These are phyloP conservation scores for Sciurus niger DNA, from an alignment of 2,113 vertebrate species.

Conservation along the genomic window DNA sequence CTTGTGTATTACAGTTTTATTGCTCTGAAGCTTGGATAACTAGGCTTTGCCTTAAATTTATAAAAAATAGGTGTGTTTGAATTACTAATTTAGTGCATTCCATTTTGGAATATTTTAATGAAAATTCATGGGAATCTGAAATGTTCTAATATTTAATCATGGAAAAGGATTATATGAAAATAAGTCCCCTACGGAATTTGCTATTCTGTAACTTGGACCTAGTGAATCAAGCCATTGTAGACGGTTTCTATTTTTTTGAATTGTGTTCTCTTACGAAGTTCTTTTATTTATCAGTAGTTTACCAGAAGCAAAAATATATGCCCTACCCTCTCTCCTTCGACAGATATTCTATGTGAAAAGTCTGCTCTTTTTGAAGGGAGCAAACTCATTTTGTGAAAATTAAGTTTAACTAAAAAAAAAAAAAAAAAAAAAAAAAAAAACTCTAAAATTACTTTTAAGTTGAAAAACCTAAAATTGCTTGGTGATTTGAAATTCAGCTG, in stretches of 20 bases:
- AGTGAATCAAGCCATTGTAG: not conserved
- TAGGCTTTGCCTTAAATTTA: not conserved
- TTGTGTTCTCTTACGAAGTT: not conserved
- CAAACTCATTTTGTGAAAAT: not conserved
- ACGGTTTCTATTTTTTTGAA: not conserved
- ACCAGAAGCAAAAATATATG: not conserved
- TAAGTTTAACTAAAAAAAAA: not conserved
- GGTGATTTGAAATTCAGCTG: not conserved
- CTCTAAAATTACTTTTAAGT: not conserved
- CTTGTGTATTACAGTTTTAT: not conserved
- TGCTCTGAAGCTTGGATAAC: not conserved
- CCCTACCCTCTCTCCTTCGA: not conserved
- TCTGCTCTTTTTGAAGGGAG: not conserved
- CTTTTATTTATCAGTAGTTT: not conserved
- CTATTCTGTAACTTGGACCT: not conserved
- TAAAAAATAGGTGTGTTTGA: not conserved
- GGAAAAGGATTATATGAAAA: not conserved
- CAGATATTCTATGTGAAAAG: not conserved
- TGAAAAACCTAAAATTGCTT: not conserved
- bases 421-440: too few relatives aligned
- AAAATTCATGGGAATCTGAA: not conserved
- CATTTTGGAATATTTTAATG: conserved; percentile 46
- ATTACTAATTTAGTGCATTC: not conserved
- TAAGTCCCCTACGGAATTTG: not conserved
- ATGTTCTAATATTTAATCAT: conserved; percentile 46